phyloP scores from a whole-genome alignment of 2,113 vertebrate species.

The Zootoca vivipara region DNA sequence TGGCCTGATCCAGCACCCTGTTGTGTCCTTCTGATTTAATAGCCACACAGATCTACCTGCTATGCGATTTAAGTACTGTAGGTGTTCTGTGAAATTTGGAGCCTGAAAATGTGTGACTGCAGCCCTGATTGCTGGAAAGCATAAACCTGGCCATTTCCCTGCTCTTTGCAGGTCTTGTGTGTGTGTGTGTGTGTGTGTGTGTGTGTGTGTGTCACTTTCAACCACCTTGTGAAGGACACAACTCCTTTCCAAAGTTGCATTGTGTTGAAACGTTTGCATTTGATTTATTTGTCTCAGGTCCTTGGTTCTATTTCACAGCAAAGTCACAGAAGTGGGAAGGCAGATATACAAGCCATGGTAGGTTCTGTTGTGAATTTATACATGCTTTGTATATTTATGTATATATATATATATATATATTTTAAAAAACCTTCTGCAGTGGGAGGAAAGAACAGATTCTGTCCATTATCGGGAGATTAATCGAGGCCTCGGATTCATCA shows the following conservation, averaged over 20 bases:
- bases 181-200: too few relatives aligned
- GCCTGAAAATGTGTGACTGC: too few relatives aligned
- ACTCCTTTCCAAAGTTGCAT: neutral
- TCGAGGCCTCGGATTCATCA: neutral
- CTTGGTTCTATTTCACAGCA: neutral
- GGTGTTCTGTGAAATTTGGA: too few relatives aligned
- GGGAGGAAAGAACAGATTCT: neutral
- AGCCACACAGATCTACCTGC: too few relatives aligned
- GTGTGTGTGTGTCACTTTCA: too few relatives aligned
- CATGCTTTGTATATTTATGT: neutral
- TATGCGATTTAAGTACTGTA: too few relatives aligned
- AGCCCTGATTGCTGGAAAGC: neutral
- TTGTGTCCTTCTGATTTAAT: too few relatives aligned
- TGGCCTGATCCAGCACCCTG: too few relatives aligned
- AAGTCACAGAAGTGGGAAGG: neutral
- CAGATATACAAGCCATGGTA: neutral
- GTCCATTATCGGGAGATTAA: accelerated
- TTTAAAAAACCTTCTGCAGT: neutral
- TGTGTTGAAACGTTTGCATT: neutral
- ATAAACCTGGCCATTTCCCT: too few relatives aligned
- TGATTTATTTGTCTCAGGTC: neutral
- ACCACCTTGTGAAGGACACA: neutral
- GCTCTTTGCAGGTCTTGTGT: too few relatives aligned
- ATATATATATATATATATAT: neutral
- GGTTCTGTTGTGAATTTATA: neutral